Base-by-base conservation (phyloP, 1,140 invertebrate genomes). In the Pinna nobilis region DNA sequence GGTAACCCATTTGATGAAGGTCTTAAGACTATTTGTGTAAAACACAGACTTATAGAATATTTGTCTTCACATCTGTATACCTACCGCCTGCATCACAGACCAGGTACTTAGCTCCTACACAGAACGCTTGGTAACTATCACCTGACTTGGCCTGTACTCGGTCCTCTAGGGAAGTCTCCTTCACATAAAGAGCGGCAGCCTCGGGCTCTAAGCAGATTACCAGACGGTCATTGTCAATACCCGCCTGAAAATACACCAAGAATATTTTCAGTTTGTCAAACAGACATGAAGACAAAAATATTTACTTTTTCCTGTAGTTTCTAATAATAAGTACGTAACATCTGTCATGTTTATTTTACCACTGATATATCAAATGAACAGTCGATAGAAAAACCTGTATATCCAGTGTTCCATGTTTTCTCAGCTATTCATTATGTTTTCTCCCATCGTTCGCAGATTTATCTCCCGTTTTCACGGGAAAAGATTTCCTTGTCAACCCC, bases 181-280 rank as follows among this genome's bases (percentile, higher is more conserved):
- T 53, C 25, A 51, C 57, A 47, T 59, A 69, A 32, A 69, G 57
- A 1, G 66, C 57, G 18, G 66, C 66, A 3, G 66, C 66, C 18
- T 69, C 66, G 32, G 66, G 66, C 49, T 69, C 66, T 30, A 69
- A 15, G 32, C 53, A 51, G 7, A 69, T 69, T 23, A 67, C 2
- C 13, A 69, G 39, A 28, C 53, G 53, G 33, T 69, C 39, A 13
- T 30, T 59, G 25, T n/a, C 39, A 33, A 69, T 69, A 57, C 49
- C 66, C 1, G 66, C 66, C 66, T 69, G 47, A 1, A 61, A 41
- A 11, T 30, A 28, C 13, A 50, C 25, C 5, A 20, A 9, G 39
- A 7, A 44, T 7, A 44, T 44, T 44, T 44, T 18, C 7, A 7
- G 7, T 44, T 9, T 18, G 7, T 18, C 39, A 9, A 44, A 44